Conservation (phyloP, 2,113 vertebrate species). For the Melanostigma gelatinosum region DNA sequence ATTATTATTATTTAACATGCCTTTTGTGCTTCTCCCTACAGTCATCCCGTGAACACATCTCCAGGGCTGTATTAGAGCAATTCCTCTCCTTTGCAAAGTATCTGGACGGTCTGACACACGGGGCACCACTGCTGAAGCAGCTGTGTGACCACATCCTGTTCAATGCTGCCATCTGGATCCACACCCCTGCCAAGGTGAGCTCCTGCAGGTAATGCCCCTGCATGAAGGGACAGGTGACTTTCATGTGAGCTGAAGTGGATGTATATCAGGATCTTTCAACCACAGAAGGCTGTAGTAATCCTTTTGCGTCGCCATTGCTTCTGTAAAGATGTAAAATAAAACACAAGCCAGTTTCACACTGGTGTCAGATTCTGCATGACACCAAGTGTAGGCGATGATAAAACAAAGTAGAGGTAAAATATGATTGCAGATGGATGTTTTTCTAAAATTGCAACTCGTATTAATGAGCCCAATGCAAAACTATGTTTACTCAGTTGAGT, state of each 20-base stretch:
- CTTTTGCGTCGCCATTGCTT: not conserved
- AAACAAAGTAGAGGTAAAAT: slow-evolving; percentile 3
- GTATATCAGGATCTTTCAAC: not conserved
- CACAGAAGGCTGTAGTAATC: not conserved
- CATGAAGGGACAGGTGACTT: not conserved
- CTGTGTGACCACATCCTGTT: slow-evolving; percentile 98
- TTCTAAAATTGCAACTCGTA: not conserved
- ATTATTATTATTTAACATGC: slow-evolving; percentile 4
- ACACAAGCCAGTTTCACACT: not conserved
- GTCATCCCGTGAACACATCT: slow-evolving; percentile 96
- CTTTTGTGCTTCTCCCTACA: slow-evolving; percentile 62
- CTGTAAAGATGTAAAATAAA: not conserved
- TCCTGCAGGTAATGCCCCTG: slow-evolving; percentile 17
- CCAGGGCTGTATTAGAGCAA: slow-evolving; percentile 94
- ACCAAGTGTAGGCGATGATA: slow-evolving; percentile 14
- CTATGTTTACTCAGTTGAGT: not conserved
- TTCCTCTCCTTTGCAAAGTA: slow-evolving; percentile 99
- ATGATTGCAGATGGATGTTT: not conserved
- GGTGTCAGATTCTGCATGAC: not conserved
- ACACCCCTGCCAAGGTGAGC: slow-evolving; percentile 95
- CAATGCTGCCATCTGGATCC: slow-evolving; percentile 99
- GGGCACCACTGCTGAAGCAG: slow-evolving; percentile 95
- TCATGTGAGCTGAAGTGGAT: not conserved
- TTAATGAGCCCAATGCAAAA: slow-evolving; percentile 7
- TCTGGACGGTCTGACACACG: slow-evolving; percentile 93